Conservation (phyloP, 2,888 invertebrate genomes). For the Flabesymbios commensalis region DNA sequence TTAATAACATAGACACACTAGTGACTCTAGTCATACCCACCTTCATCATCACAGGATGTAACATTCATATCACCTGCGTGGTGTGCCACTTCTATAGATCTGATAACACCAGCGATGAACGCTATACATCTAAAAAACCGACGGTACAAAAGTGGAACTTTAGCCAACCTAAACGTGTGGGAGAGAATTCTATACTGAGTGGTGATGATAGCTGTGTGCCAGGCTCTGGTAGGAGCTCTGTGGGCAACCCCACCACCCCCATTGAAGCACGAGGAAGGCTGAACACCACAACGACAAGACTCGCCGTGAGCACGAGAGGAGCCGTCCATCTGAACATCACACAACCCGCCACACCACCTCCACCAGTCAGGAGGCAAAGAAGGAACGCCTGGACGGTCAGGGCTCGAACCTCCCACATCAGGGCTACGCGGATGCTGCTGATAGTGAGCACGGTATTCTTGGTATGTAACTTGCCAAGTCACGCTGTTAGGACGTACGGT, state of each 20-base stretch:
- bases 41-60: conserved; percentile 21
- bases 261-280: not conserved
- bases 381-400: not conserved
- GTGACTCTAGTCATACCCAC: conserved; percentile 26
- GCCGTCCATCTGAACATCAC: no score
- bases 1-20: conserved; percentile 23
- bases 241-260: no score
- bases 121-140: not conserved
- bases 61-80: conserved; percentile 24
- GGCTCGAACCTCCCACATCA: conserved; percentile 19
- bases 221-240: no score
- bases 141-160: conserved; percentile 13
- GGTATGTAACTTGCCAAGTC: conserved; percentile 27
- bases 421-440: conserved; percentile 26
- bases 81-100: conserved; percentile 18
- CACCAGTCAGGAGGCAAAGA: not conserved
- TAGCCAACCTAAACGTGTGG: conserved; percentile 1
- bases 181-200: not conserved
- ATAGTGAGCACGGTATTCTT: conserved; percentile 28
- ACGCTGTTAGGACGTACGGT: conserved; percentile 14
- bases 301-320: no score
- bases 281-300: no score
- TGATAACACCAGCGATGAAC: no score
- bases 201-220: not conserved
- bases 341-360: not conserved